Conservation (phyloP, 2,888 invertebrate genomes). For the Aphodius sticticus region DNA sequence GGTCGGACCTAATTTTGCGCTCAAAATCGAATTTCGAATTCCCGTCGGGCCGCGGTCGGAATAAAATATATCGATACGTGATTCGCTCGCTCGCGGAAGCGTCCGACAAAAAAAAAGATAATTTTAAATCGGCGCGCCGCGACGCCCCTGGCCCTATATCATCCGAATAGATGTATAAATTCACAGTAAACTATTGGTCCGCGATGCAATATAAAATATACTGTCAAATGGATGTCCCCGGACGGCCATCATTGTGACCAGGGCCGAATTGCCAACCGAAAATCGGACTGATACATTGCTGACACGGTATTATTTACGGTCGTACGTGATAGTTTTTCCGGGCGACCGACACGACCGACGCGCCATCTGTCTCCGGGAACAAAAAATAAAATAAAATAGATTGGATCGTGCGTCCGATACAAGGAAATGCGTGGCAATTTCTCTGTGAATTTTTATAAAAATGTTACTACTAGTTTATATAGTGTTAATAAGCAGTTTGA, state of each 20-base stretch:
- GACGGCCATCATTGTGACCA: conserved; percentile 40
- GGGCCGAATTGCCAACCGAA: background rate
- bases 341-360: background rate
- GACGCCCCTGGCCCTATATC: conserved; percentile 48
- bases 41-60: background rate
- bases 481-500: no score
- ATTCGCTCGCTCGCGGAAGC: background rate
- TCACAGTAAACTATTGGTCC: conserved; percentile 55
- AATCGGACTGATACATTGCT: background rate
- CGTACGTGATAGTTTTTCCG: background rate
- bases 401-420: background rate
- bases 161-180: conserved; percentile 58
- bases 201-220: conserved; percentile 54
- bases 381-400: background rate
- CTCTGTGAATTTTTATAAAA: no score
- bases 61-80: background rate
- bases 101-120: conserved; percentile 30
- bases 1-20: background rate
- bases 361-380: no score
- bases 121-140: conserved; percentile 31
- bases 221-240: conserved; percentile 41
- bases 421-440: background rate
- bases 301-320: background rate
- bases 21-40: conserved; percentile 22
- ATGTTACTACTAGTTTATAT: no score